Conservation (phyloP, 2,113 vertebrate genomes). For the Calyptomena viridis region DNA sequence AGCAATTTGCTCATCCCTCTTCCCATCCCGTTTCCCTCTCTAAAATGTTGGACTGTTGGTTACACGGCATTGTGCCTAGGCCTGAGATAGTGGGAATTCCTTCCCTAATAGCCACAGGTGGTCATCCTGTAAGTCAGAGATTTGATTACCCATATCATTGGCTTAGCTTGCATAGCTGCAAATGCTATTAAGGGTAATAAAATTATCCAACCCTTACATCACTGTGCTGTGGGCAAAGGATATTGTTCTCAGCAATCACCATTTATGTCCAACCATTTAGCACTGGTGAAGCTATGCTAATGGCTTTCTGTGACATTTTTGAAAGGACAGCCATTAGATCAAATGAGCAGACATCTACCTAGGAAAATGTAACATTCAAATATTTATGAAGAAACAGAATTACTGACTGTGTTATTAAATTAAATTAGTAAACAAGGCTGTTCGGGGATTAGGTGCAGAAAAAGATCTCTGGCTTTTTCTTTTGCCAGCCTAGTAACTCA, state of each 20-base stretch:
- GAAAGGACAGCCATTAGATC: slow-evolving; percentile 63
- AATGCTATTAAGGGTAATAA: slow-evolving; percentile 67
- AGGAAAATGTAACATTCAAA: slow-evolving; percentile 49
- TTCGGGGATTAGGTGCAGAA: neutral
- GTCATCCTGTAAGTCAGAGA: slow-evolving; percentile 44
- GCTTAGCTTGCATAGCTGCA: slow-evolving; percentile 64
- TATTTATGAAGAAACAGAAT: slow-evolving; percentile 61
- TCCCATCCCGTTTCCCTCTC: neutral
- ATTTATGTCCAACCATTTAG: slow-evolving; percentile 62
- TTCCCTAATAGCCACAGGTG: slow-evolving; percentile 51
- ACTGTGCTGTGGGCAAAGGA: slow-evolving; percentile 51
- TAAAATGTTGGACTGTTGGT: neutral
- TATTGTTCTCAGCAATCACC: slow-evolving; percentile 65
- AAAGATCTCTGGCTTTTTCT: neutral
- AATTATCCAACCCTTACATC: slow-evolving; percentile 63
- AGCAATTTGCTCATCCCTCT: neutral
- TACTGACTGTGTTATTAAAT: slow-evolving; percentile 35
- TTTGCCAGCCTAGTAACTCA: neutral
- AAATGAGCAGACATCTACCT: slow-evolving; percentile 22
- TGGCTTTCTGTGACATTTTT: slow-evolving; percentile 63
- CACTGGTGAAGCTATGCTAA: slow-evolving; percentile 40
- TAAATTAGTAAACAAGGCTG: slow-evolving; percentile 46
- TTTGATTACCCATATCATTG: slow-evolving; percentile 67
- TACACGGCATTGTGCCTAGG: neutral
- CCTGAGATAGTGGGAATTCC: neutral